Evolutionary conservation across 2,797 vertebrate genomes (phyloP).

Genomic region (Vultur gryphus): DNA sequence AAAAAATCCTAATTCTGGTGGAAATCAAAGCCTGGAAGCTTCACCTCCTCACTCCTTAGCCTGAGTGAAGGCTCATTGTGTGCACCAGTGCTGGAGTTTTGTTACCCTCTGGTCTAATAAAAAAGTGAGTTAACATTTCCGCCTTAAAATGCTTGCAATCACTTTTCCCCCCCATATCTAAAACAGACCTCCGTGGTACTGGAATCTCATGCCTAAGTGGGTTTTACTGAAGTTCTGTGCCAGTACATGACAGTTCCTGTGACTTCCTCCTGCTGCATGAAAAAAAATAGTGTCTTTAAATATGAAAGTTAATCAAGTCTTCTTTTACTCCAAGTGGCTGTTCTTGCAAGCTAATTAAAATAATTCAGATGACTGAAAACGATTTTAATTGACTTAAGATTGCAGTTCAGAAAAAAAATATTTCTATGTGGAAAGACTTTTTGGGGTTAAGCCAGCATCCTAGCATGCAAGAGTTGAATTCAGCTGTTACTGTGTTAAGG

Average conservation of each 20-base stretch:
- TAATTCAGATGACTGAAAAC: constrained; percentile 23
- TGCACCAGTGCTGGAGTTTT: neutral
- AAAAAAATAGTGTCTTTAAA: neutral
- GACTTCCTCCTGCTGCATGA: neutral
- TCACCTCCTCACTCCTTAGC: neutral
- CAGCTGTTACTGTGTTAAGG: neutral
- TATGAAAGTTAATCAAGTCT: constrained; percentile 10
- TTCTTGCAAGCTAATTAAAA: constrained; percentile 52
- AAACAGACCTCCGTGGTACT: constrained; percentile 3
- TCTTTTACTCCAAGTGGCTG: constrained; percentile 22
- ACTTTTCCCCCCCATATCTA: neutral
- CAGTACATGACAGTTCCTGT: neutral
- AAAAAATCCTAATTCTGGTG: neutral
- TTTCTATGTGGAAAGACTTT: neutral
- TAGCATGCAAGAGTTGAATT: neutral
- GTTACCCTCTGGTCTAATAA: neutral
- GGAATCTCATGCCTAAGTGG: neutral
- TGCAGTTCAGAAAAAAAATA: neutral
- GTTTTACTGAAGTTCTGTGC: constrained; percentile 22
- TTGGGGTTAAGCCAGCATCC: neutral
- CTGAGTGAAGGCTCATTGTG: neutral
- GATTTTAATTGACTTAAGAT: neutral
- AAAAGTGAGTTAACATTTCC: neutral
- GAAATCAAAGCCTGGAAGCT: neutral
- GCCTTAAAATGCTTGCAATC: neutral